Base-by-base conservation (phyloP, 2,797 vertebrate genomes). In the Hafferia zeledoni region DNA sequence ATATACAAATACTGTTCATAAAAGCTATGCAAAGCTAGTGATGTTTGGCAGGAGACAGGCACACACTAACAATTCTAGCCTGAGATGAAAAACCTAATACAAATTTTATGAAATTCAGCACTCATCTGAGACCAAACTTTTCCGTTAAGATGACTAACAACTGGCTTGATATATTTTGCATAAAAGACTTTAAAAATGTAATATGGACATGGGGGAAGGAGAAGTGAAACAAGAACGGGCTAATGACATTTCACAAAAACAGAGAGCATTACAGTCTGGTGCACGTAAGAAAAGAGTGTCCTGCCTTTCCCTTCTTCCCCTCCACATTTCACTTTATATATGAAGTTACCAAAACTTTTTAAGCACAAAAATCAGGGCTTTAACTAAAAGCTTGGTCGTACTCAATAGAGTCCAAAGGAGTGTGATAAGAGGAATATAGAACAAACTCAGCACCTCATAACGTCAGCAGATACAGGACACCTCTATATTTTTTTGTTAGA, bases 191-290 rank as follows among this genome's bases (percentile, higher is more conserved):
- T 0, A 84, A 93, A 53, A 93, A 77, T 7, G 16, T 63, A 82
- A 68, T 59, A 95, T 39, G 85, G 94, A 95, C 91, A 49, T 9
- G 11, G 5, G 20, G 33, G 59, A 96, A 94, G 56, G 80, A 93
- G 95, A 97, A 97, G 95, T 95, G 96, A 97, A 96, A 97, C 93
- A 91, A 79, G 70, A 95, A 89, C 50, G 31, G 77, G 70, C 95
- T 76, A 95, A 90, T 87, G 77, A 77, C n/a, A 76, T 79, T 87
- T 96, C 43, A 47, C 60, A 77, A 7, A 61, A 90, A 85, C 18
- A 76, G 37, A 92, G 10, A 72, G 19, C 41, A 84, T 47, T 82
- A 83, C 56, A 90, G 31, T 39, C 77, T 74, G 49, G 20, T 77
- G 44, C 56, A 80, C 23, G 9, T 28, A 56, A 89, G 43, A 41